These are phyloP conservation scores for Lycocorax pyrrhopterus DNA, from an alignment of 2,113 vertebrate genomes.

Conservation along the genomic window DNA sequence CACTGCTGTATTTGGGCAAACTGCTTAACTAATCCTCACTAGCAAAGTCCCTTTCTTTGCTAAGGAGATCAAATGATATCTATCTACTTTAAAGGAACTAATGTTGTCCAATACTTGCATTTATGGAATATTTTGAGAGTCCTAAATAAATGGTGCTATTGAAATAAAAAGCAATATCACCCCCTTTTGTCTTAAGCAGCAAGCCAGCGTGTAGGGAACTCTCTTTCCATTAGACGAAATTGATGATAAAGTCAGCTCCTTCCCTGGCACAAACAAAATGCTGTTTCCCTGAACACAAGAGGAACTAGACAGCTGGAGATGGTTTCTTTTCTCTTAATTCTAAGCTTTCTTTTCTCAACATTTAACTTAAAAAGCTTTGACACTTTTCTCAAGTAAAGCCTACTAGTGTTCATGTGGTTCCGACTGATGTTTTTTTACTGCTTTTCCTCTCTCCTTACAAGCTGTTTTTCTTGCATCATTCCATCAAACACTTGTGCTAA, in stretches of 20 bases:
- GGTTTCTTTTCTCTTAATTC: background rate
- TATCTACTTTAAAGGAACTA: background rate
- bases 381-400: background rate
- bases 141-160: background rate
- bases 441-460: background rate
- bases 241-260: background rate
- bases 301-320: conserved; percentile 15
- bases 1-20: background rate
- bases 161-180: background rate
- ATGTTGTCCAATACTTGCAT: background rate
- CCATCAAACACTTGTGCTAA: background rate
- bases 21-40: background rate
- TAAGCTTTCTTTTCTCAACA: background rate
- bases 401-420: background rate
- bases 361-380: background rate
- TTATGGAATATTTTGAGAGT: background rate
- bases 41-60: background rate
- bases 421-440: background rate
- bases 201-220: background rate
- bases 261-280: background rate
- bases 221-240: background rate
- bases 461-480: background rate
- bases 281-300: background rate
- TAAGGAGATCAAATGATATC: background rate
- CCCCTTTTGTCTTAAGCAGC: background rate